Conservation (phyloP, 1,140 invertebrate species). For the Himalopsyche phryganea region DNA sequence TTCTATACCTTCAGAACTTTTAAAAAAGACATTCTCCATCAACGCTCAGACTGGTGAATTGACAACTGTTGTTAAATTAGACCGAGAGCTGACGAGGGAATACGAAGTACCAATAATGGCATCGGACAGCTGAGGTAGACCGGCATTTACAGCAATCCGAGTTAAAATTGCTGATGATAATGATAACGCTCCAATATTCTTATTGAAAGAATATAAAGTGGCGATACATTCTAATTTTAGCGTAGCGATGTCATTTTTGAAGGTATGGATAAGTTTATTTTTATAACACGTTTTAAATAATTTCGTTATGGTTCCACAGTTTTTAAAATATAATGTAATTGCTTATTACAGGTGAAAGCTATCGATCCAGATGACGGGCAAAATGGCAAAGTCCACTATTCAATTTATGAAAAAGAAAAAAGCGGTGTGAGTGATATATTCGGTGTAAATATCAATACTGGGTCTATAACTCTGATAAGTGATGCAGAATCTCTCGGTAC, state of each 20-base stretch:
- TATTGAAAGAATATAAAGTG: slow-evolving; percentile 74
- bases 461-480: slow-evolving; percentile 62
- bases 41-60: slow-evolving; percentile 77
- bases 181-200: slow-evolving; percentile 82
- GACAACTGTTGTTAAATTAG: slow-evolving; percentile 69
- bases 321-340: no score
- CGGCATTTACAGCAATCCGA: slow-evolving; percentile 73
- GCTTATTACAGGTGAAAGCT: slow-evolving; percentile 52
- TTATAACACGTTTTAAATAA: no score
- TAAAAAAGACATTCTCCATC: slow-evolving; percentile 75
- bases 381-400: slow-evolving; percentile 67
- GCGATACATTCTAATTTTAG: slow-evolving; percentile 64
- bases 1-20: slow-evolving; percentile 73
- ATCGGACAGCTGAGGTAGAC: slow-evolving; percentile 79
- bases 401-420: slow-evolving; percentile 64
- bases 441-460: slow-evolving; percentile 65
- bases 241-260: slow-evolving; percentile 63
- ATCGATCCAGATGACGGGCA: slow-evolving; percentile 68
- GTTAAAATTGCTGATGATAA: slow-evolving; percentile 81
- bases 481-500: slow-evolving; percentile 57
- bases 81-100: slow-evolving; percentile 70
- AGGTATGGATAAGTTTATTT: slow-evolving; percentile 50
- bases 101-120: slow-evolving; percentile 82
- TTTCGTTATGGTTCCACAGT: neutral
- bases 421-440: slow-evolving; percentile 61